A percentile compares a stretch with the other conserved stretches of the same genome.
Evolutionary conservation across 2,888 invertebrate species (phyloP).

Genomic region (Terebella lapidaria): DNA sequence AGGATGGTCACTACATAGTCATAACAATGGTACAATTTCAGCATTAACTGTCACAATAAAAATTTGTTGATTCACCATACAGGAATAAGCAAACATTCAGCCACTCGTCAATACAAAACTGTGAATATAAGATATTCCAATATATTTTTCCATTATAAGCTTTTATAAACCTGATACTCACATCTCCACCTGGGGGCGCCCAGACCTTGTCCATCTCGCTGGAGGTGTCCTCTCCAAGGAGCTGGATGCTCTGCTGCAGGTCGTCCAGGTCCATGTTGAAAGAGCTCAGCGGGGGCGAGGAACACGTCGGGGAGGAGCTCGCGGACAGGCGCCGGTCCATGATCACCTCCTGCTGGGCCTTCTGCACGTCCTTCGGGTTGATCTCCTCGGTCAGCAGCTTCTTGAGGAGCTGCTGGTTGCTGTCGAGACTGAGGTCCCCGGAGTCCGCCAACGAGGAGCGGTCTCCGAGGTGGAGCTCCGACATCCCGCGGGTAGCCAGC

Average conservation of each 20-base stretch:
- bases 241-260: neutral
- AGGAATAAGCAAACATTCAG: no score
- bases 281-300: neutral
- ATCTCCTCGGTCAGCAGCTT: slow-evolving; percentile 26
- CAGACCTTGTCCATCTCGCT: neutral
- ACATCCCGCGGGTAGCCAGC: slow-evolving; percentile 18
- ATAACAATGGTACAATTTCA: no score
- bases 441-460: neutral
- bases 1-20: no score
- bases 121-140: no score
- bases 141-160: no score
- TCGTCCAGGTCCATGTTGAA: neutral
- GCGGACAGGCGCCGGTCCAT: slow-evolving; percentile 8
- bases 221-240: neutral
- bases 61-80: no score
- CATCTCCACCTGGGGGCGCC: neutral
- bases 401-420: slow-evolving; percentile 16
- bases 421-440: neutral
- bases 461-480: slow-evolving; percentile 13
- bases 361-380: slow-evolving; percentile 17
- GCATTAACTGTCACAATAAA: no score
- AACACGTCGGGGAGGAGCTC: neutral
- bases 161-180: neutral
- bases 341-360: slow-evolving; percentile 14
- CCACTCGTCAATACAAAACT: no score